These are phyloP conservation scores for Uria aalge DNA, from an alignment of 2,113 vertebrate species.

Conservation along the genomic window DNA sequence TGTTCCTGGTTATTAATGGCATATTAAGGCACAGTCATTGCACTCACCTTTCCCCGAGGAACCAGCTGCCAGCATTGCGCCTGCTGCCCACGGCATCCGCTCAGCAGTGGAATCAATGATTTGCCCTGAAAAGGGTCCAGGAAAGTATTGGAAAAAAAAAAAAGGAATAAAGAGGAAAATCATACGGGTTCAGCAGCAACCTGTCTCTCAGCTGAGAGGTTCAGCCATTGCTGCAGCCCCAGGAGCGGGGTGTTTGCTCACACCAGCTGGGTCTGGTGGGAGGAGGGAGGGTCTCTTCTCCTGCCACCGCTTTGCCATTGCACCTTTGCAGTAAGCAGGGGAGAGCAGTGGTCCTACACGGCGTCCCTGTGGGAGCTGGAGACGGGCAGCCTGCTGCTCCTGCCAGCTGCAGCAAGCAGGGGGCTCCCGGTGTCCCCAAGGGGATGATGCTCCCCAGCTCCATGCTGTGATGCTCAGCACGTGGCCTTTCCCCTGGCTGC, in stretches of 20 bases:
- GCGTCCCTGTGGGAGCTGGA: not conserved
- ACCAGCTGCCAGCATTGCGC: not conserved
- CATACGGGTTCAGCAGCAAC: not conserved
- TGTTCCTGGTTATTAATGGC: not conserved
- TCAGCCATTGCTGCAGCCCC: not conserved
- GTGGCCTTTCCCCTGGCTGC: not conserved
- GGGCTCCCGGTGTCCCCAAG: not conserved
- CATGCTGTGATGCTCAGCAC: not conserved
- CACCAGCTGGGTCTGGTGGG: not conserved
- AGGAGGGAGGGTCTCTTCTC: not conserved
- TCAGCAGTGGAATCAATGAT: not conserved
- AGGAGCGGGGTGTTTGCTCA: fast-evolving
- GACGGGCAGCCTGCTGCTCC: not conserved
- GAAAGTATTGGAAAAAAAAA: not conserved
- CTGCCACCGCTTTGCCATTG: fast-evolving
- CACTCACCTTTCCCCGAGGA: not conserved
- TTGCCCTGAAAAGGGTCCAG: not conserved
- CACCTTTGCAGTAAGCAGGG: not conserved
- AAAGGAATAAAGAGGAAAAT: not conserved
- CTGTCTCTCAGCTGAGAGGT: not conserved
- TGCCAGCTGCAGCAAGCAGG: not conserved
- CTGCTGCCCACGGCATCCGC: not conserved
- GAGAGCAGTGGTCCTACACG: fast-evolving
- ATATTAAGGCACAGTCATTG: not conserved
- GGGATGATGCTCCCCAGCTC: not conserved